Base-by-base conservation (phyloP, 2,113 vertebrate species). In the Isurus oxyrinchus region DNA sequence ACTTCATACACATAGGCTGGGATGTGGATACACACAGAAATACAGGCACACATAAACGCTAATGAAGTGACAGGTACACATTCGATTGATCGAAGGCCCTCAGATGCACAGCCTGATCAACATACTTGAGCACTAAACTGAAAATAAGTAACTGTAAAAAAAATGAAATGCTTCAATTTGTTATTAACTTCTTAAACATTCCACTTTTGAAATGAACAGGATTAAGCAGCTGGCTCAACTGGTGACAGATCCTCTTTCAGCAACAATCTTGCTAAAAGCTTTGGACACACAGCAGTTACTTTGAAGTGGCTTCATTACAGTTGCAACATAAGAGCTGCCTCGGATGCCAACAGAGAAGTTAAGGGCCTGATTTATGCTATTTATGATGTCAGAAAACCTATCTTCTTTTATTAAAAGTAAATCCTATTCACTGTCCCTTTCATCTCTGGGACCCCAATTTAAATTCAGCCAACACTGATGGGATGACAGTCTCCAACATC, bases 161-260 rank as follows among this genome's bases (percentile, higher is more conserved):
- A 94, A 94, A 67, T 27, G 25, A 44, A 49, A 69, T 49, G n/a
- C 63, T 94, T 94, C 4, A 31, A 55, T 91, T 91, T 44, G 81
- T 90, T 90, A 40, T 49, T 67, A 95, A 25, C 63, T 67, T 95
- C 61, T 66, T 69, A 49, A 95, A 67, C 63, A 69, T 67, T 95
- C 61, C 93, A 95, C 35, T 25, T 93, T 44, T 67, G 93, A 95
- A 95, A 27, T 66, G 93, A 69, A 31, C 40, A n/a, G 91, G n/a
- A 94, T 63, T 66, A 95, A 67, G n/a, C 63, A 95, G n/a, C 93
- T 95, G 93, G 93, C 93, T 94, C 14, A 94, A 25, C 63, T 67
- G 63, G 61, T 95, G 93, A 69, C 93, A 95, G 63, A 40, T 95
- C 57, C 93, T 27, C 93, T 95, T 67, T 40, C 93, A 95, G 63